Evolutionary conservation across 2,888 invertebrate species (phyloP).

Genomic region (Patella ulyssiponensis): DNA sequence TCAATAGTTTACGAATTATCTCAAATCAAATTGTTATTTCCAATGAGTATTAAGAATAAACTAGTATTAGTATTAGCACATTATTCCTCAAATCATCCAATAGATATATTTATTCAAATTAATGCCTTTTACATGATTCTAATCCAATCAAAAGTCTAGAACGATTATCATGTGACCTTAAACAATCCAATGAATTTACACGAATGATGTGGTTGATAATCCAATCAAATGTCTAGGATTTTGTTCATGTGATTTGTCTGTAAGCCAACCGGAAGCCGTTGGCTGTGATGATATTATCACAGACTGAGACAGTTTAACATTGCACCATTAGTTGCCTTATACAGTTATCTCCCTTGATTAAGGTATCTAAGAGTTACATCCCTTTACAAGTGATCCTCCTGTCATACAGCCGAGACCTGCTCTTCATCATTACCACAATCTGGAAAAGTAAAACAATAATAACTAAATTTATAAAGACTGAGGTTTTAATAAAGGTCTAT

Average conservation of each 20-base stretch:
- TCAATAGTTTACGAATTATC: too few relatives aligned
- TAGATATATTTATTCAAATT: too few relatives aligned
- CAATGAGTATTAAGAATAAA: too few relatives aligned
- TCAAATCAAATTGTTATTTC: too few relatives aligned
- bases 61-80: too few relatives aligned
- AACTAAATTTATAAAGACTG: constrained; percentile 18
- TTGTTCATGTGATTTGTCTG: not conserved
- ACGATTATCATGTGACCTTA: constrained; percentile 1
- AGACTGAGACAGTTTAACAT: constrained; percentile 7
- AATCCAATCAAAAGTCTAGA: not conserved
- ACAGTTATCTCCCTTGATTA: not conserved
- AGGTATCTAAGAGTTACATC: not conserved
- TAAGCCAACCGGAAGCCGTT: not conserved
- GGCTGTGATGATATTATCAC: not conserved
- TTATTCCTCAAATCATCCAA: too few relatives aligned
- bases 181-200: not conserved
- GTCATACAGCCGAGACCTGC: constrained; percentile 62
- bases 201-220: not conserved
- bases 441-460: constrained; percentile 2
- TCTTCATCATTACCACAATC: constrained; percentile 55
- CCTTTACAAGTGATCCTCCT: not conserved
- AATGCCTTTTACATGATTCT: not conserved
- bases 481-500: not conserved
- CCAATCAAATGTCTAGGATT: not conserved
- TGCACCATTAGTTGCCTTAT: constrained; percentile 2